These are phyloP conservation scores for Furnarius figulus DNA, from an alignment of 2,113 vertebrate species.

Conservation along the genomic window DNA sequence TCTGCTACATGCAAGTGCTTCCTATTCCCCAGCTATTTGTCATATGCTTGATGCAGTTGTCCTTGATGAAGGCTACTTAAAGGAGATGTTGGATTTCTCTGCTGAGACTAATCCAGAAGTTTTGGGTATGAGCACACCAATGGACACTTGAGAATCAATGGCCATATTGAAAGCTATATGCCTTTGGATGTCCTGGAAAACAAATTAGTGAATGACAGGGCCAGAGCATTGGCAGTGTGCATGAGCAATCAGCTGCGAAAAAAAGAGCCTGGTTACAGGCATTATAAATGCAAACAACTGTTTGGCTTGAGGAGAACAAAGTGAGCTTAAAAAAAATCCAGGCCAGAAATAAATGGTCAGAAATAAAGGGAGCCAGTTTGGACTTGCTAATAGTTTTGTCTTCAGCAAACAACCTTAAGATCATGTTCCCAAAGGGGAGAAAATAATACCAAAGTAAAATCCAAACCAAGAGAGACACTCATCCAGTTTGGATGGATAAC, in stretches of 20 bases:
- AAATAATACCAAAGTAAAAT: neutral
- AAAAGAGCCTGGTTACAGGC: neutral
- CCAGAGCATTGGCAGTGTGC: neutral
- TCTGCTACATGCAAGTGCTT: neutral
- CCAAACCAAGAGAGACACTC: neutral
- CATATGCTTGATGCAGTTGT: neutral
- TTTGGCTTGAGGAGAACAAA: neutral
- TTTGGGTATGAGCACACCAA: neutral
- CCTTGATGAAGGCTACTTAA: neutral
- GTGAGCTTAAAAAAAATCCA: neutral
- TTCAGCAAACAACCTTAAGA: neutral
- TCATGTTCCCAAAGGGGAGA: neutral
- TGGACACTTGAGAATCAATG: neutral
- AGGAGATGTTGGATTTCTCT: neutral
- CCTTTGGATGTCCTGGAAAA: neutral
- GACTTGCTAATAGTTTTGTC: neutral
- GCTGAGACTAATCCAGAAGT: neutral
- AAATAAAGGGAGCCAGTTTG: neutral
- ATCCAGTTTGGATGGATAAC: neutral
- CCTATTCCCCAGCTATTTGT: neutral
- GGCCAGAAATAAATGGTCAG: neutral
- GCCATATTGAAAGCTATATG: neutral
- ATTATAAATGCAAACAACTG: neutral
- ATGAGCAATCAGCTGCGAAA: neutral
- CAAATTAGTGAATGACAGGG: neutral